phyloP scores from a whole-genome alignment of 2,113 vertebrate species.

The Atherinomorus stipes region DNA sequence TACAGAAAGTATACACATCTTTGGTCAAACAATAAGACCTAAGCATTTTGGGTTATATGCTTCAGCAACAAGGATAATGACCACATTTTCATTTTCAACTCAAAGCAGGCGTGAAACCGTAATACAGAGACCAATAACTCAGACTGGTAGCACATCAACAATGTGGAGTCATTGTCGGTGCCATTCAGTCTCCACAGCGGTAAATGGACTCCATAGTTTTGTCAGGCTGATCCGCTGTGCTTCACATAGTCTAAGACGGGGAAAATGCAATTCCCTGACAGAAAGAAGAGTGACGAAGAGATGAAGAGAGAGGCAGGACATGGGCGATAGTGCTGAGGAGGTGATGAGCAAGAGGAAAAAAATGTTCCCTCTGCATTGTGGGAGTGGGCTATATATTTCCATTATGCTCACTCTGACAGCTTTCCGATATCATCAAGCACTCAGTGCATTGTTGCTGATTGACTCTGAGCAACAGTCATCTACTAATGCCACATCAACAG shows the following conservation, averaged over 20 bases:
- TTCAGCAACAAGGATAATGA: neutral
- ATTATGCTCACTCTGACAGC: conserved; percentile 66
- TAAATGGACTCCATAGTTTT: conserved; percentile 44
- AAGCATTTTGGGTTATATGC: too few relatives aligned
- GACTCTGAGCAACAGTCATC: conserved; percentile 49
- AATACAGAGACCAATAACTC: too few relatives aligned
- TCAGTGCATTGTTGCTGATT: conserved; percentile 58
- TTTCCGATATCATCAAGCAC: conserved; percentile 57
- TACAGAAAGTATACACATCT: too few relatives aligned
- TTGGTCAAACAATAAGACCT: too few relatives aligned
- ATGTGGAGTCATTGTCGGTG: neutral
- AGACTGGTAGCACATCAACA: neutral
- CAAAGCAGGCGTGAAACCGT: neutral
- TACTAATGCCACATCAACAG: conserved; percentile 51
- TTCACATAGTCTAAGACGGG: conserved; percentile 27
- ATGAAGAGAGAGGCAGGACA: conserved; percentile 13
- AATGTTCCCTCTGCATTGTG: conserved; percentile 23
- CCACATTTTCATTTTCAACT: neutral
- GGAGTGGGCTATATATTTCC: conserved; percentile 53
- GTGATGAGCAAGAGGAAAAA: conserved; percentile 8
- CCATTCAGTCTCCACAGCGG: conserved; percentile 17
- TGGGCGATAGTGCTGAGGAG: neutral
- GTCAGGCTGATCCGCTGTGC: conserved; percentile 18
- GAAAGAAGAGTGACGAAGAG: conserved; percentile 40
- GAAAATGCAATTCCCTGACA: too few relatives aligned